A percentile compares a stretch with the other conserved stretches of the same genome.
Conservation (phyloP, 1,140 invertebrate genomes). For the Listronotus bonariensis region DNA sequence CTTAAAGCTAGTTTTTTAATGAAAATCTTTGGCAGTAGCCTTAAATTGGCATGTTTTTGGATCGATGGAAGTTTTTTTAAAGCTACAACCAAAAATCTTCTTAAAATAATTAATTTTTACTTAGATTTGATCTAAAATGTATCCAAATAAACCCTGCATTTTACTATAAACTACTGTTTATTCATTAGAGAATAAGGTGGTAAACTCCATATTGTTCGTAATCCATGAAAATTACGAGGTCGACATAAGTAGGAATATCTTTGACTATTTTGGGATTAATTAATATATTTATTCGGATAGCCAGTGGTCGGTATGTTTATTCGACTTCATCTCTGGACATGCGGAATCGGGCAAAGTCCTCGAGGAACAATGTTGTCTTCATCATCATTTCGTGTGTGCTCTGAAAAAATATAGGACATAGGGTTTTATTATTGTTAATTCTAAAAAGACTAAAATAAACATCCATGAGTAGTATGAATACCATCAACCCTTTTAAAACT, state of each 20-base stretch:
- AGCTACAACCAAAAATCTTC: neutral
- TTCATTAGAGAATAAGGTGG: no score
- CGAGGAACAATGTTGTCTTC: slow-evolving; percentile 89
- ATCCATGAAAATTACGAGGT: neutral
- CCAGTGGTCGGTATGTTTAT: slow-evolving; percentile 54
- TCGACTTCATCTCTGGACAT: slow-evolving; percentile 72
- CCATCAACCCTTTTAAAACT: no score
- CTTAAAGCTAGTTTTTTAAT: neutral
- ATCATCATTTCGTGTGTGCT: slow-evolving; percentile 77
- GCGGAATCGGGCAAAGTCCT: slow-evolving; percentile 85
- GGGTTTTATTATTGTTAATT: no score
- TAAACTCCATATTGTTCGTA: neutral
- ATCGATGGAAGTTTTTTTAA: neutral
- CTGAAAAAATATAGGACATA: slow-evolving; percentile 18
- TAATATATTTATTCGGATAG: neutral
- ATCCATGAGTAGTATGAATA: no score
- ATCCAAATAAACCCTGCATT: slow-evolving; percentile 9
- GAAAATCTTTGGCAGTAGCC: neutral
- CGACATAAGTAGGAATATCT: neutral
- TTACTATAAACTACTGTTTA: neutral
- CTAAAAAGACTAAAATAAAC: no score
- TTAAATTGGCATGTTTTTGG: slow-evolving; percentile 3
- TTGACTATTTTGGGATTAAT: neutral
- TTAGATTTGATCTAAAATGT: neutral
- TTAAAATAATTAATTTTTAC: no score